phyloP scores from a whole-genome alignment of 2,797 vertebrate genomes.

The Glossophaga mutica region DNA sequence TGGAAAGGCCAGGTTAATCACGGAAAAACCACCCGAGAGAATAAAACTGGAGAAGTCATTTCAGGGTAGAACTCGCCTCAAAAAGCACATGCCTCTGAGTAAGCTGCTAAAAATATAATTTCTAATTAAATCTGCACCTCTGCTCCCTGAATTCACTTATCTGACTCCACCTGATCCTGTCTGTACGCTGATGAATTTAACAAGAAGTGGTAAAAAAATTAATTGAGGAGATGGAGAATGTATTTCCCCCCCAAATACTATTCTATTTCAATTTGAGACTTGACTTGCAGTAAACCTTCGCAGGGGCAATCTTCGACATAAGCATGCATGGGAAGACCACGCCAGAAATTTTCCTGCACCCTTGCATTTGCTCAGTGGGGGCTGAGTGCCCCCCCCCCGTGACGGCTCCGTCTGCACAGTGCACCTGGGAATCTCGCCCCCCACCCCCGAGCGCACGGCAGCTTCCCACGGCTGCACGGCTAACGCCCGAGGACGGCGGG shows the following conservation, averaged over 20 bases:
- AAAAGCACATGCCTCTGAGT: not conserved
- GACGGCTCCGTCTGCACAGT: not conserved
- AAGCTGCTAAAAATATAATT: not conserved
- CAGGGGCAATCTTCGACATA: not conserved
- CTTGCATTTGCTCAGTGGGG: not conserved
- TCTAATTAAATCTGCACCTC: not conserved
- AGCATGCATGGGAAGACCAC: not conserved
- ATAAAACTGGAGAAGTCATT: not conserved
- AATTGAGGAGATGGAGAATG: not conserved
- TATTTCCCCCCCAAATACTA: not conserved
- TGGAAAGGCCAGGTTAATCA: not conserved
- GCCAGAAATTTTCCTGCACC: not conserved
- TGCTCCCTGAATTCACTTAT: not conserved
- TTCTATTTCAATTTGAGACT: not conserved
- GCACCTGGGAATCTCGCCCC: not conserved
- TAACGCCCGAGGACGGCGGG: not conserved
- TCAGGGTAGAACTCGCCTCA: not conserved
- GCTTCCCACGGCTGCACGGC: not conserved
- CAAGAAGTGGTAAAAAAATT: not conserved
- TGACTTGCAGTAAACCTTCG: not conserved
- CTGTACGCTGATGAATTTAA: not conserved
- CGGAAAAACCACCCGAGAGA: not conserved
- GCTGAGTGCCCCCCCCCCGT: not conserved
- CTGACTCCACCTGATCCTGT: not conserved
- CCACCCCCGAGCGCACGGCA: not conserved